Percentiles rank a stretch among this genome's conserved stretches.
These are phyloP conservation scores for Mactromeris polynyma DNA, from an alignment of 2,888 invertebrate species.

Conservation along the genomic window DNA sequence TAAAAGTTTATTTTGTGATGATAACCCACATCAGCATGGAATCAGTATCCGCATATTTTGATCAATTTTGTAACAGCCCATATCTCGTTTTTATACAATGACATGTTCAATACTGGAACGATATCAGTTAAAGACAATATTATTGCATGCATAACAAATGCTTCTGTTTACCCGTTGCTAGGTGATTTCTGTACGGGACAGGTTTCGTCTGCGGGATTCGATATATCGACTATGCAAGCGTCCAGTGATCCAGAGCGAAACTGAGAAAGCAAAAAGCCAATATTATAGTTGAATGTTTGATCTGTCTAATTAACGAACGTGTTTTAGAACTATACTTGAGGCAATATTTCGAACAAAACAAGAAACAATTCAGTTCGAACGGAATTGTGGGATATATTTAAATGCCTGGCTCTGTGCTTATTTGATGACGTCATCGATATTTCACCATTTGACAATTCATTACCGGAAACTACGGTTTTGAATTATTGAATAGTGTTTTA, in stretches of 20 bases:
- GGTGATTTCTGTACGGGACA: slow-evolving; percentile 40
- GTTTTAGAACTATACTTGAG: neutral
- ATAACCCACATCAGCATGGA: too few relatives aligned
- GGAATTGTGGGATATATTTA: neutral
- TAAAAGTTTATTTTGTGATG: neutral
- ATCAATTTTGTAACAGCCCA: neutral
- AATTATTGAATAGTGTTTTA: neutral
- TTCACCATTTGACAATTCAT: neutral
- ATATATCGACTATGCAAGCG: neutral
- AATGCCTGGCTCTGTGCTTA: neutral
- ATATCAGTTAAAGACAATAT: slow-evolving; percentile 31
- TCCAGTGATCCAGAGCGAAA: neutral
- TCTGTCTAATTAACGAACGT: neutral
- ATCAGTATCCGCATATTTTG: neutral
- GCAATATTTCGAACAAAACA: neutral
- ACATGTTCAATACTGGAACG: slow-evolving; percentile 30
- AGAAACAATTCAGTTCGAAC: neutral
- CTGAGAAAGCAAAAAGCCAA: neutral
- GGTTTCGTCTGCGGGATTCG: neutral
- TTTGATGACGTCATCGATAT: neutral
- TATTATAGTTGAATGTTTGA: neutral
- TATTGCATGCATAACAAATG: slow-evolving; percentile 30
- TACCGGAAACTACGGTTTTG: neutral
- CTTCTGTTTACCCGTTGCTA: slow-evolving; percentile 47
- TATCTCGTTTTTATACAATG: neutral